These are phyloP conservation scores for Anthophora plumipes DNA, from an alignment of 2,888 invertebrate species.

Conservation along the genomic window DNA sequence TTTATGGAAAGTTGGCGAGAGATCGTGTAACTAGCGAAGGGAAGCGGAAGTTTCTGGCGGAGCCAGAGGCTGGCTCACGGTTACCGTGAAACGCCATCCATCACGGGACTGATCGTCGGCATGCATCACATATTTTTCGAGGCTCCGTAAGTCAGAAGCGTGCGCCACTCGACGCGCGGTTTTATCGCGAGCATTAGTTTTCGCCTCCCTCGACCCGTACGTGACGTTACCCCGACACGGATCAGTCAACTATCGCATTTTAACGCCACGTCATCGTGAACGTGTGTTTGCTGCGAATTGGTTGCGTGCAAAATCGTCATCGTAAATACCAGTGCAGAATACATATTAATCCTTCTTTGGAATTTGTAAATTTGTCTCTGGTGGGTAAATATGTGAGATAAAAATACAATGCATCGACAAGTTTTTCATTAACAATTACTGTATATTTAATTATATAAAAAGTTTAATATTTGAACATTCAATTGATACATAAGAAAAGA, in stretches of 20 bases:
- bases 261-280: background rate
- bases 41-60: conserved; percentile 48
- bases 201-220: conserved; percentile 22
- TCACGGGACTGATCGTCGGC: conserved; percentile 63
- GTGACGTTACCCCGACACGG: conserved; percentile 16
- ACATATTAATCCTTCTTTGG: no score
- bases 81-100: conserved; percentile 61
- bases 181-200: conserved; percentile 58
- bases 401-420: no score
- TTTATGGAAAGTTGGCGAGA: conserved; percentile 5
- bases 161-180: conserved; percentile 59
- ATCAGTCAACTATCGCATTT: conserved; percentile 27
- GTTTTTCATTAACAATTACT: no score
- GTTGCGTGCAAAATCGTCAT: background rate
- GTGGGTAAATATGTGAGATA: no score
- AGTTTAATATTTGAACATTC: no score
- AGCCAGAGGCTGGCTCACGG: conserved; percentile 43
- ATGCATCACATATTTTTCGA: conserved; percentile 70
- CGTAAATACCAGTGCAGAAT: no score
- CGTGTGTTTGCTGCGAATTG: background rate
- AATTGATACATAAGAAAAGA: no score
- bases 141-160: conserved; percentile 49
- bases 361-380: no score
- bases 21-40: background rate
- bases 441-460: no score